Conservation (phyloP, 1,140 invertebrate genomes). For the Drosophila eugracilis region DNA sequence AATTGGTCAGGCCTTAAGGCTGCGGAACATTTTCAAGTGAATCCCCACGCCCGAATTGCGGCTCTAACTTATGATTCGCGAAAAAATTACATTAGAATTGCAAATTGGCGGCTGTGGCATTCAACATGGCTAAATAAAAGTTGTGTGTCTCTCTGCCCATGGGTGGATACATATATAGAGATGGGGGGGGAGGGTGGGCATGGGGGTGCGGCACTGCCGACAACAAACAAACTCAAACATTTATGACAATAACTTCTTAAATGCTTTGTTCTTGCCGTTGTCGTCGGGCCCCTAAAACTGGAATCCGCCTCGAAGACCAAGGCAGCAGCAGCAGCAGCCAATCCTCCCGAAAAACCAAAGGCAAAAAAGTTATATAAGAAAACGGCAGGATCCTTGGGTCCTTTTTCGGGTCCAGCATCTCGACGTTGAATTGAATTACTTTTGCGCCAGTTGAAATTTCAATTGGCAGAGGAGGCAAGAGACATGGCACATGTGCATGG, state of each 20-base stretch:
- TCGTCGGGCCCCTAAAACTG: constrained; percentile 36
- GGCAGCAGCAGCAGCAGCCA: constrained; percentile 9
- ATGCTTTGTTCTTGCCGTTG: constrained; percentile 70
- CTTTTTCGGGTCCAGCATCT: constrained; percentile 38
- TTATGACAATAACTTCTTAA: constrained; percentile 83
- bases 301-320: constrained; percentile 12
- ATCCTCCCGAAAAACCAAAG: not conserved
- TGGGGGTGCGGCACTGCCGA: constrained; percentile 9
- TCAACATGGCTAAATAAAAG: constrained; percentile 76
- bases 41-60: constrained; percentile 33
- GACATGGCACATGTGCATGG: constrained; percentile 71
- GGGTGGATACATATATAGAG: constrained; percentile 20
- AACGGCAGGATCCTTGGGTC: constrained; percentile 50
- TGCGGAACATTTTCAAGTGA: constrained; percentile 53
- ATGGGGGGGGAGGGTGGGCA: not conserved
- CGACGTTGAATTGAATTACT: constrained; percentile 81
- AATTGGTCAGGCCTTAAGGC: constrained; percentile 66
- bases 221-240: constrained; percentile 79
- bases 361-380: constrained; percentile 43
- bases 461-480: constrained; percentile 54
- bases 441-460: constrained; percentile 82
- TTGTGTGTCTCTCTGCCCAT: constrained; percentile 69
- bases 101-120: constrained; percentile 68
- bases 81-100: constrained; percentile 83
- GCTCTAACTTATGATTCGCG: constrained; percentile 80